Base-by-base conservation (phyloP, 2,113 vertebrate genomes). In the Petroica traversi region DNA sequence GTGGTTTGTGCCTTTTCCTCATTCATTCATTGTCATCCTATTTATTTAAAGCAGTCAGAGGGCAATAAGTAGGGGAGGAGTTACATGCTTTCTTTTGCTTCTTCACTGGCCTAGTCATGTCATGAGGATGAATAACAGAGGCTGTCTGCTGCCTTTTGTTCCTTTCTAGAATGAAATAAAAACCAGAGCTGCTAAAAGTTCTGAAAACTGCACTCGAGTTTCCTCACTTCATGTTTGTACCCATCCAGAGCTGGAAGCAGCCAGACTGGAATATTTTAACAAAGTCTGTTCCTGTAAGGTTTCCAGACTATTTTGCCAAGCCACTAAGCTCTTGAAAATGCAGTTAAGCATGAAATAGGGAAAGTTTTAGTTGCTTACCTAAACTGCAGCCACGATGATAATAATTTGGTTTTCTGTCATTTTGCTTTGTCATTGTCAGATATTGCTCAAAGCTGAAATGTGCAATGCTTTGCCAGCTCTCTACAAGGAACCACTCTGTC, bases 251-350 rank as follows among this genome's bases (percentile, higher is more conserved):
- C 62, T 96, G 82, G 74, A 90, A 96, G 51, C 51, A 76, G 48
- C 59, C 66, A 66, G 81, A 36, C 82, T 90, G 93, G 78, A 90
- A 92, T 95, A 94, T 85, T 96, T 90, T 79, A 77, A 58, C 63
- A 49, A 80, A 92, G 61, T 93, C 72, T 92, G 83, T 77, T 91
- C 87, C 78, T 96, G 92, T 94, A 95, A 90, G 78, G 63, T 80
- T 97, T 96, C 89, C 96, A 96, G 78, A 38, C 46, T 20, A 3
- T 51, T 94, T 93, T 96, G 92, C 88, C 78, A 96, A 94, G 82
- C 58, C 93, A 90, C 58, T 41, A 73, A 80, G 58, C 91, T 91
- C 89, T 85, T 89, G 74, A 88, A 95, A 96, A 94, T 63, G 82
- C 88, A 93, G 58, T 76, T 88, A 76, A 96, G 91, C 93, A 77